Conservation (phyloP, 2,113 vertebrate genomes). For the Nycticryphes semicollaris region DNA sequence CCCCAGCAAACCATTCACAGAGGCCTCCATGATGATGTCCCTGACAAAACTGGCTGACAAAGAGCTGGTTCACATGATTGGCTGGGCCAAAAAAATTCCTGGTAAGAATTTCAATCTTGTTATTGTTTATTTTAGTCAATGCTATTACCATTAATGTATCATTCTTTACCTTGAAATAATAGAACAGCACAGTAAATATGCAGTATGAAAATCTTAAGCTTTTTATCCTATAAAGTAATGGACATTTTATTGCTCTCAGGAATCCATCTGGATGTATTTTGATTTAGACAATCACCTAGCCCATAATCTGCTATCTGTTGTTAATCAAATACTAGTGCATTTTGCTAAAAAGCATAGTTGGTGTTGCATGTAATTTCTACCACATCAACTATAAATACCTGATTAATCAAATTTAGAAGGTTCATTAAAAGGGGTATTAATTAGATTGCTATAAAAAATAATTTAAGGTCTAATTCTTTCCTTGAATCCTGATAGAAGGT, state of each 20-base stretch:
- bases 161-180: background rate
- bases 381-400: background rate
- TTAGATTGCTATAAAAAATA: background rate
- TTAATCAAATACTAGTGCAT: background rate
- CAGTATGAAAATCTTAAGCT: background rate
- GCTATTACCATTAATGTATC: background rate
- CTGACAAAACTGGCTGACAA: conserved; percentile 95
- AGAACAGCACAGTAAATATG: background rate
- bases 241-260: background rate
- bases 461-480: background rate
- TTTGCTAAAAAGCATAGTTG: background rate
- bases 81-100: conserved; percentile 98
- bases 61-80: conserved; percentile 96
- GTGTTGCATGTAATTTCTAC: background rate
- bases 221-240: background rate
- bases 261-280: background rate
- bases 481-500: background rate
- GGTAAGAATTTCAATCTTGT: conserved; percentile 69
- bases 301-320: background rate
- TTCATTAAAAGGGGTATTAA: background rate
- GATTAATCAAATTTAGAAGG: background rate
- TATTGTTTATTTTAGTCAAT: background rate
- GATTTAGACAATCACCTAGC: background rate
- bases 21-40: conserved; percentile 97
- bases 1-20: conserved; percentile 89